phyloP scores from a whole-genome alignment of 2,888 invertebrate species.

The Orthonychiurus folsomi region DNA sequence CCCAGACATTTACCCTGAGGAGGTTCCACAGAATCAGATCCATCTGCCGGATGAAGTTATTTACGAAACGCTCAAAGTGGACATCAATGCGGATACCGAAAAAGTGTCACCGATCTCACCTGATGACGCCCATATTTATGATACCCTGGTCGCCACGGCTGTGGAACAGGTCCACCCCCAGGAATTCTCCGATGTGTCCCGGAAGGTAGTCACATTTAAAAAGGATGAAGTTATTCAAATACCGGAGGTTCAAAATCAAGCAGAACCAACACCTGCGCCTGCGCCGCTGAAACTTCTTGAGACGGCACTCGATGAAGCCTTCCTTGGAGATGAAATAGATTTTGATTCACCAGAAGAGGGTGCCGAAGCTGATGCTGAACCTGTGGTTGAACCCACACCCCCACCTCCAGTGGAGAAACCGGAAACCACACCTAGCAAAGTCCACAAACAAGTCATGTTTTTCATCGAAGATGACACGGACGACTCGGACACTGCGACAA shows the following conservation, averaged over 20 bases:
- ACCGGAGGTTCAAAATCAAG: too few species aligned
- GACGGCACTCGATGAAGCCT: too few species aligned
- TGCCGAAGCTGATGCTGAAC: background rate
- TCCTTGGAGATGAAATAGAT: background rate
- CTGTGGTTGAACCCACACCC: background rate
- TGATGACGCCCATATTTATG: background rate
- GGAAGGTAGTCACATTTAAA: background rate
- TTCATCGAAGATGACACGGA: background rate
- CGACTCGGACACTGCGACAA: background rate
- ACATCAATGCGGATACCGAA: slow-evolving; percentile 5
- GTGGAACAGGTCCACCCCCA: background rate
- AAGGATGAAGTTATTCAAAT: slow-evolving; percentile 14
- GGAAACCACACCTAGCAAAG: background rate
- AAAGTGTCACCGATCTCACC: too few species aligned
- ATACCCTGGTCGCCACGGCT: background rate
- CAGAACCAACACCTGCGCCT: too few species aligned
- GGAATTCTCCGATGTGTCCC: slow-evolving; percentile 4
- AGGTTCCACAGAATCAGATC: too few species aligned
- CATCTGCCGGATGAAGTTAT: slow-evolving; percentile 11
- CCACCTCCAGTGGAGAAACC: background rate
- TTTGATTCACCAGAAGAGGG: slow-evolving; percentile 8
- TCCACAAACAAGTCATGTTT: background rate
- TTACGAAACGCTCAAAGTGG: slow-evolving; percentile 2
- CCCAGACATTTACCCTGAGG: background rate
- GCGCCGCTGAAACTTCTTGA: too few species aligned